phyloP scores from a whole-genome alignment of 2,113 vertebrate species.

The Pseudopipra pipra region DNA sequence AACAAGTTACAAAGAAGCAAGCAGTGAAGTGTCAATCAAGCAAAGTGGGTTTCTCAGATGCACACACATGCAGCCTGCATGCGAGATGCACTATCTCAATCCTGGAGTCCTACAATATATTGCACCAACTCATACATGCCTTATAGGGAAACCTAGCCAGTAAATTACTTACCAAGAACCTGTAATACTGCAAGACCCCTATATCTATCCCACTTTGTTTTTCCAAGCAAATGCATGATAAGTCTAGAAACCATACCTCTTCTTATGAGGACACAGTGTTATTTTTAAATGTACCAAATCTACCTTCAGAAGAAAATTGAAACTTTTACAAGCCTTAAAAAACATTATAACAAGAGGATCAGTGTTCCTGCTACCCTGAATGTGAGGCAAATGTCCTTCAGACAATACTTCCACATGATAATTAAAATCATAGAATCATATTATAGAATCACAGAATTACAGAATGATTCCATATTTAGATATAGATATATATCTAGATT shows the following conservation, averaged over 20 bases:
- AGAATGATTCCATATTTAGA: neutral
- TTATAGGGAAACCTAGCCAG: neutral
- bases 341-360: neutral
- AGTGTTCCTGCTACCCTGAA: neutral
- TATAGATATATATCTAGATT: too few species aligned
- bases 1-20: constrained; percentile 17
- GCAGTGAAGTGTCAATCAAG: neutral
- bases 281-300: neutral
- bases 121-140: neutral
- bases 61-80: neutral
- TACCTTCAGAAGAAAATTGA: neutral
- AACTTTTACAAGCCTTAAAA: neutral
- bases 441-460: neutral
- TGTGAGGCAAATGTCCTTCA: neutral
- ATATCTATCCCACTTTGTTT: neutral
- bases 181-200: neutral
- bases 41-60: neutral
- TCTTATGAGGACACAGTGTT: neutral
- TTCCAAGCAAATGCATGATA: neutral
- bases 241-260: neutral
- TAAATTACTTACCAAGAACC: neutral
- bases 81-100: neutral
- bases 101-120: neutral
- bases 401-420: neutral
- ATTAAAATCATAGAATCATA: neutral